Conservation (phyloP, 2,113 vertebrate genomes). For the Oncorhynchus gorbuscha region DNA sequence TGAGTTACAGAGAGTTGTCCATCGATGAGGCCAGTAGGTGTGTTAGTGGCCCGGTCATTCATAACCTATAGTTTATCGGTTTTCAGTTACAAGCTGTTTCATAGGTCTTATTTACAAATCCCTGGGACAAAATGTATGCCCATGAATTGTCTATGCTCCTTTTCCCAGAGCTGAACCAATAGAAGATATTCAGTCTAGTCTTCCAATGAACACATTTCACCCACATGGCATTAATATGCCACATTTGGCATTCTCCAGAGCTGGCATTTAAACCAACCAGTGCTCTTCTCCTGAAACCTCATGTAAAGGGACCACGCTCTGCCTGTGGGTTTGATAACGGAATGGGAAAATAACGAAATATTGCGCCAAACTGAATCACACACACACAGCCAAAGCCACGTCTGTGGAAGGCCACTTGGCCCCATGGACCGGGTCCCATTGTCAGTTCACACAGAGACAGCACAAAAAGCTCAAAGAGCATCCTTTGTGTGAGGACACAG, state of each 20-base stretch:
- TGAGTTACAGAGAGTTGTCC: conserved; percentile 44
- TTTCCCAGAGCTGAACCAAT: no score
- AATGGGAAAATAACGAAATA: no score
- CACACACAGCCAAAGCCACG: neutral
- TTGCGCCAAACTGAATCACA: no score
- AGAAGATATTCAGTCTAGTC: no score
- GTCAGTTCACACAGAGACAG: neutral
- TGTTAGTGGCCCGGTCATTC: no score
- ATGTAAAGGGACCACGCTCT: neutral
- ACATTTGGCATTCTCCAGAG: neutral
- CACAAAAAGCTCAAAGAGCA: neutral
- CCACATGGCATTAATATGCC: neutral
- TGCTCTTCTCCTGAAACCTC: neutral
- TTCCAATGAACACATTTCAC: no score
- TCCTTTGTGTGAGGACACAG: neutral
- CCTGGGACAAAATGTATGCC: no score
- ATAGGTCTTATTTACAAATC: no score
- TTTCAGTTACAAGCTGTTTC: neutral
- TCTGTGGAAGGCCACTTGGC: neutral
- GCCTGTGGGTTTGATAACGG: neutral
- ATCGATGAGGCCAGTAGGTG: no score
- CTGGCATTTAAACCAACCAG: neutral
- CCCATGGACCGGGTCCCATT: neutral
- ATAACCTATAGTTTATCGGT: no score
- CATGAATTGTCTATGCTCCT: no score